Base-by-base conservation (phyloP, 2,888 invertebrate species). In the Tanytarsus gracilentus region DNA sequence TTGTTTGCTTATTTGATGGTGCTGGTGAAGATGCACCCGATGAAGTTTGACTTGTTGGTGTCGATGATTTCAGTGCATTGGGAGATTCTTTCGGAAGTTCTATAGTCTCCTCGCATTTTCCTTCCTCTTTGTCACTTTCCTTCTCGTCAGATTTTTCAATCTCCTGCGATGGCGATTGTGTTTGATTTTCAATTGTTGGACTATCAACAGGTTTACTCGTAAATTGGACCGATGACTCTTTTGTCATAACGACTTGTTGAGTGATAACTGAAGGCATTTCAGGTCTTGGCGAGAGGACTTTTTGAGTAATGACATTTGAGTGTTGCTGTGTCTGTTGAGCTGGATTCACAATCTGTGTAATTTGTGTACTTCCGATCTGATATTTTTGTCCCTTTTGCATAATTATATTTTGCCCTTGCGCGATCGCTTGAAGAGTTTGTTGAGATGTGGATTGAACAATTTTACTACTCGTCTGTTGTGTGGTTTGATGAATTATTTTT, bases 281-380 rank as follows among this genome's bases (percentile, higher is more conserved):
- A 8, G 59, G 66, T 64, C 62, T 64, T 63, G 58, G 64, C 64
- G 51, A 67, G n/a, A 62, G 27, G 63, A 21, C 61, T 64, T 62
- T 68, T 63, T 29, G 67, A 64, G 18, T 51, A n/a, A 44, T 9
- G 33, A 33, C 33, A 4, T 9, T 33, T 33, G n/a, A n/a, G n/a
- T 33, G 33, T 62, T 48, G 64, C 61, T 14, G 66, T 61, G 51
- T 66, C 52, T 23, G 68, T 68, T 51, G 68, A 65, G n/a, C 62
- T 40, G 21, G 62, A 61, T 53, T 60, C 52, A 63, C 64, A 55
- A 63, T 52, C 25, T 61, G 65, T n/a, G 60, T 50, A 11, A 60
- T 60, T 49, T 60, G 60, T 6, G 60, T 60, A 11, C 40, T 60
- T 25, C 60, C 60, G 18, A 60, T 60, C 27, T 60, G 60, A 14